Percentiles rank a stretch among this genome's conserved stretches.
Evolutionary conservation across 1,140 invertebrate genomes (phyloP).

Genomic region (Drosophila parabipectinata): DNA sequence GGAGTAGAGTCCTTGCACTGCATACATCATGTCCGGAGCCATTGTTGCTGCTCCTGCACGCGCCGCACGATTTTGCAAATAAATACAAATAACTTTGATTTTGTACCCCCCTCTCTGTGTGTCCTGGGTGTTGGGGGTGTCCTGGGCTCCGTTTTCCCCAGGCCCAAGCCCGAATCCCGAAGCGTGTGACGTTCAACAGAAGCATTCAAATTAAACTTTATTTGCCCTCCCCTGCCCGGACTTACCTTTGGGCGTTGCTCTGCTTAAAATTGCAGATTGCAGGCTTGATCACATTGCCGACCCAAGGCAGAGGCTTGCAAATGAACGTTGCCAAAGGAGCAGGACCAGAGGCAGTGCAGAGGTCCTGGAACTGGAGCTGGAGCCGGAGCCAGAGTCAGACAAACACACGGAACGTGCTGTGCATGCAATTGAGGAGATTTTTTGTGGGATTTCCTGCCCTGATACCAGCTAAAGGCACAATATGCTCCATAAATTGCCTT

Average conservation of each 20-base stretch:
- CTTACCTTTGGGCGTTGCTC: conserved; percentile 67
- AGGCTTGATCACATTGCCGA: conserved; percentile 78
- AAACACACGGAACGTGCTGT: conserved; percentile 78
- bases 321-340: conserved; percentile 52
- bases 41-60: conserved; percentile 69
- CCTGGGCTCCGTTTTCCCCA: neutral
- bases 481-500: conserved; percentile 73
- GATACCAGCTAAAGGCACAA: conserved; percentile 72
- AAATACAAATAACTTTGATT: conserved; percentile 82
- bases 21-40: conserved; percentile 56
- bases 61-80: conserved; percentile 76
- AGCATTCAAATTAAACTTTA: conserved; percentile 83
- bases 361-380: neutral
- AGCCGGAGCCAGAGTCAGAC: conserved; percentile 44
- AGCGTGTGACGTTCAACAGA: conserved; percentile 69
- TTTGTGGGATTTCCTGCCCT: conserved; percentile 74
- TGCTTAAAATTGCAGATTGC: conserved; percentile 80
- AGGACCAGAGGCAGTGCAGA: neutral
- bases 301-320: conserved; percentile 62
- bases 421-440: conserved; percentile 80
- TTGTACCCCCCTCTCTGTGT: conserved; percentile 44
- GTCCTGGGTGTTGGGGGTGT: neutral
- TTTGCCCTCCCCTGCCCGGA: conserved; percentile 55
- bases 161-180: conserved; percentile 14
- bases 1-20: conserved; percentile 10